Evolutionary conservation across 2,888 invertebrate genomes (phyloP).

Genomic region (Volucella zonaria): DNA sequence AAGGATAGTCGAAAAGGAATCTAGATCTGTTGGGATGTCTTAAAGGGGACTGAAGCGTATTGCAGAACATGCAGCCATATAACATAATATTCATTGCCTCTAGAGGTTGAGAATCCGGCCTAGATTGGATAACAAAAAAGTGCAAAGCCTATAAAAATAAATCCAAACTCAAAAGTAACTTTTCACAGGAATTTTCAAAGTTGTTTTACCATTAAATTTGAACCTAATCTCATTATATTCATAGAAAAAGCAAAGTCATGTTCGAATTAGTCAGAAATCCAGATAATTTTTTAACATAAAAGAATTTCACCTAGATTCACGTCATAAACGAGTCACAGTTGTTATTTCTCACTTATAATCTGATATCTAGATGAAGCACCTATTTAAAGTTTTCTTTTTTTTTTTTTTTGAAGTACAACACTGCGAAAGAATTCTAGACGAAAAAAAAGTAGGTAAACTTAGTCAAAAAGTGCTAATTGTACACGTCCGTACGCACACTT

Average conservation of each 20-base stretch:
- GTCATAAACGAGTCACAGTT: constrained; percentile 48
- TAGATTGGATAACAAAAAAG: no score
- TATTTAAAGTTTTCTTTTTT: constrained; percentile 4
- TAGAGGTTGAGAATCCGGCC: no score
- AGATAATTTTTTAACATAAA: constrained; percentile 24
- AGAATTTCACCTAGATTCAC: constrained; percentile 43
- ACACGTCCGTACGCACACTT: constrained; percentile 7
- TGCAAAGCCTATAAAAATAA: no score
- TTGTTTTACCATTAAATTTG: no score
- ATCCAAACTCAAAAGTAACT: no score
- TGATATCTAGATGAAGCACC: constrained; percentile 40
- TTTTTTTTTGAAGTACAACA: background rate
- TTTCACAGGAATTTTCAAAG: no score
- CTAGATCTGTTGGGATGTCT: no score
- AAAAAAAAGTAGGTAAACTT: constrained; percentile 50
- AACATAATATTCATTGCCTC: no score
- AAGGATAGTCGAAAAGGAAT: no score
- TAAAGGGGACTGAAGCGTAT: no score
- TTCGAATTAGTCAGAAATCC: constrained; percentile 24
- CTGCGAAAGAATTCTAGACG: constrained; percentile 39
- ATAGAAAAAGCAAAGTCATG: background rate
- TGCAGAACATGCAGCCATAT: no score
- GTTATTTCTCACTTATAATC: constrained; percentile 20
- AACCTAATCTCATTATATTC: constrained; percentile 1
- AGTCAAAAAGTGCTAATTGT: constrained; percentile 40